Percentiles rank a stretch among this genome's conserved stretches.
Evolutionary conservation across 2,797 vertebrate genomes (phyloP).

Genomic region (Chromis chromis): DNA sequence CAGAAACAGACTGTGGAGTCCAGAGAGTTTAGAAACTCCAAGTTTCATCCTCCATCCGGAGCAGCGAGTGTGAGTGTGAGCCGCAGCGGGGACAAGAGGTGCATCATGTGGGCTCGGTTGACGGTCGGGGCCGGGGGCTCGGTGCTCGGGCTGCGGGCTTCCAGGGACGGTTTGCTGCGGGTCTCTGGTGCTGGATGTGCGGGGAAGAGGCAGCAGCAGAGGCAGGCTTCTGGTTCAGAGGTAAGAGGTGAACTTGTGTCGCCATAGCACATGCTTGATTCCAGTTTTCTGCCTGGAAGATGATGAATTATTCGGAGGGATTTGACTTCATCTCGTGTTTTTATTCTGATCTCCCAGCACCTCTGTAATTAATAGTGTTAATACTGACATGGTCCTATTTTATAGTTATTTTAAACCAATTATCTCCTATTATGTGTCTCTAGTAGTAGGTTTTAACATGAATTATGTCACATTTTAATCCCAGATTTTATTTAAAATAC

Average conservation of each 20-base stretch:
- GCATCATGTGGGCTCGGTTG: conserved; percentile 77
- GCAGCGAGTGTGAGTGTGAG: not conserved
- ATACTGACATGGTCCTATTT: too few species aligned
- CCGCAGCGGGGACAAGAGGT: conserved; percentile 36
- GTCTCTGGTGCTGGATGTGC: conserved; percentile 42
- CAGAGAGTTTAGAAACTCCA: conserved; percentile 33
- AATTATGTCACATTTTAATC: too few species aligned
- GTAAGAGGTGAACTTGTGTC: conserved; percentile 51
- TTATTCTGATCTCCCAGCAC: too few species aligned
- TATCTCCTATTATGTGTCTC: too few species aligned
- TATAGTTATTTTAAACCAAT: too few species aligned
- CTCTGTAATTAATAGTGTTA: too few species aligned
- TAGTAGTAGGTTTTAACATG: too few species aligned
- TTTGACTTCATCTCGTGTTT: too few species aligned
- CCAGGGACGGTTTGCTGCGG: conserved; percentile 60
- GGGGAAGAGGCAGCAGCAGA: conserved; percentile 57
- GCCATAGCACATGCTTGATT: too few species aligned
- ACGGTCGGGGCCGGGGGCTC: conserved; percentile 42
- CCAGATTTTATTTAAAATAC: too few species aligned
- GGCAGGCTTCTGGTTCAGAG: conserved; percentile 73
- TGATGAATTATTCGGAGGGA: too few species aligned
- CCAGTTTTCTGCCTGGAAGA: not conserved
- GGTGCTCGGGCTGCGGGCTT: conserved; percentile 64
- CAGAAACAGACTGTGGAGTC: conserved; percentile 44
- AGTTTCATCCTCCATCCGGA: too few species aligned